Evolutionary conservation across 2,113 vertebrate species (phyloP).

Genomic region (Scopus umbretta): DNA sequence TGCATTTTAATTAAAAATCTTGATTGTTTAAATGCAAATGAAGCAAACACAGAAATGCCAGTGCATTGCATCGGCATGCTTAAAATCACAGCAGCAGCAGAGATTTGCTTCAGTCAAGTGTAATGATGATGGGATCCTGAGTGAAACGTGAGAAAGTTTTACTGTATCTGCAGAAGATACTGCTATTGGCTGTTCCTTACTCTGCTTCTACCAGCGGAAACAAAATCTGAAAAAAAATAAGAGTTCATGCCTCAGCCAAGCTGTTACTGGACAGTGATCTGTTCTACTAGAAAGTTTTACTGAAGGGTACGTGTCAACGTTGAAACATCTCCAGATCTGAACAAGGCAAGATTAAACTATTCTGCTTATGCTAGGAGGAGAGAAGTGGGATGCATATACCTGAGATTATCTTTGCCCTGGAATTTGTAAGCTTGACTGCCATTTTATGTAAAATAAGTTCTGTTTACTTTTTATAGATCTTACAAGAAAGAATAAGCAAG

Average conservation of each 20-base stretch:
- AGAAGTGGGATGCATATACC: neutral
- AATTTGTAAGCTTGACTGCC: neutral
- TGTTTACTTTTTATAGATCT: neutral
- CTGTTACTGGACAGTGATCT: neutral
- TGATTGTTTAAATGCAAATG: constrained; percentile 57
- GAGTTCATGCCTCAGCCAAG: neutral
- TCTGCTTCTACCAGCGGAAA: neutral
- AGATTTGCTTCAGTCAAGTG: neutral
- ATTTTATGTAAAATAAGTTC: neutral
- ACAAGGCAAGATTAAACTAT: neutral
- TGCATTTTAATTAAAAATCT: constrained; percentile 54
- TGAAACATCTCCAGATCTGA: neutral
- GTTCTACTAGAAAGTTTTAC: neutral
- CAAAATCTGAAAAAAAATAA: neutral
- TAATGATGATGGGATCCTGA: neutral
- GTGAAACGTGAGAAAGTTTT: neutral
- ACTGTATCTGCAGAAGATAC: neutral
- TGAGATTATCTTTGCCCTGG: neutral
- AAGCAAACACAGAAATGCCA: neutral
- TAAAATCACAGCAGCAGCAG: neutral
- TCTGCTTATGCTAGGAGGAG: neutral
- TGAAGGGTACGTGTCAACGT: fast-evolving
- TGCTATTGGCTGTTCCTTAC: neutral
- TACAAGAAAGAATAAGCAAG: neutral
- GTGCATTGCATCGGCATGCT: neutral